Conservation (phyloP, 2,888 invertebrate genomes). For the Machimus atricapillus region DNA sequence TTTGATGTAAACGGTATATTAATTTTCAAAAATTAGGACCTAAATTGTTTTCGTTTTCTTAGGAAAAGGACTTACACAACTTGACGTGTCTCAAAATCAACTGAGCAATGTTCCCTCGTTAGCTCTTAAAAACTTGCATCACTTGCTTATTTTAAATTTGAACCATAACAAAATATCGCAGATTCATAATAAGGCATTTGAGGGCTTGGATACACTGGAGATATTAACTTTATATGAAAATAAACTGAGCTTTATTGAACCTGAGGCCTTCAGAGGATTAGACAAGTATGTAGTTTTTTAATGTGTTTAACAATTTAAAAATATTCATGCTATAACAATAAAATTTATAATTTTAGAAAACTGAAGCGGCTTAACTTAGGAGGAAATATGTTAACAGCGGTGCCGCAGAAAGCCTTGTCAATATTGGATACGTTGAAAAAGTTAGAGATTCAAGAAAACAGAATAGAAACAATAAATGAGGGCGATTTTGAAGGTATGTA, state of each 20-base stretch:
- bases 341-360: conserved; percentile 65
- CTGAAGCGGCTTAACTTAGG: conserved; percentile 85
- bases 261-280: conserved; percentile 83
- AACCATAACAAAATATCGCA: conserved; percentile 86
- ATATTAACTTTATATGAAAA: conserved; percentile 89
- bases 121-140: conserved; percentile 81
- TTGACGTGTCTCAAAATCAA: conserved; percentile 88
- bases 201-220: conserved; percentile 85
- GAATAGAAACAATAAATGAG: conserved; percentile 76
- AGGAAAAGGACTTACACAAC: conserved; percentile 86
- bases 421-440: conserved; percentile 82
- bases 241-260: conserved; percentile 78
- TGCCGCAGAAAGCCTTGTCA: conserved; percentile 83
- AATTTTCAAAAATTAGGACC: too few species aligned
- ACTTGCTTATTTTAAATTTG: conserved; percentile 84
- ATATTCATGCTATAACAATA: conserved; percentile 49
- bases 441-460: conserved; percentile 87
- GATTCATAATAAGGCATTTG: conserved; percentile 82
- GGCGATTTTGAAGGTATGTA: conserved; percentile 83
- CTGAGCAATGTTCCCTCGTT: conserved; percentile 80
- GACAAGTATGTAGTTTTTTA: conserved; percentile 74
- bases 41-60: conserved; percentile 42
- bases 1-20: too few species aligned
- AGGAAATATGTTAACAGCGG: conserved; percentile 77
- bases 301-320: neutral